Evolutionary conservation across 2,888 invertebrate species (phyloP), one percentile per base, ranked within the genome.

Genomic region (Lasioglossum malachurum): DNA sequence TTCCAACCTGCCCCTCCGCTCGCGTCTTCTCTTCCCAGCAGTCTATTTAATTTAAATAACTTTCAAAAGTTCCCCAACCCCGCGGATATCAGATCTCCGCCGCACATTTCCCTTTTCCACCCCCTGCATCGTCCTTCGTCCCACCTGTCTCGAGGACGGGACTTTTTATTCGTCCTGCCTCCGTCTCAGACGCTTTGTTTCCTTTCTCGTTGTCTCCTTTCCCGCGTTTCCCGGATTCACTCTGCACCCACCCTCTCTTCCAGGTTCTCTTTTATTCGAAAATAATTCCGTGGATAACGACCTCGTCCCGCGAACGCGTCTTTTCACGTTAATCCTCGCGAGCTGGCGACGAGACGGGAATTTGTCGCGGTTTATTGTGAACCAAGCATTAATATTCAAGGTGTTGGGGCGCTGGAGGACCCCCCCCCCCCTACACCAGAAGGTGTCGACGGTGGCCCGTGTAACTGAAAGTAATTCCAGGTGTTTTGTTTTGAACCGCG

Each of bases 21-120:
- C 16, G 23, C 16, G 38, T 71, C 53, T 49, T 35, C 44, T 41
- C 44, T 31, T 64, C 83, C 71, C 73, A 57, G 44, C 88, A 89
- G 89, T 92, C 92, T 93, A 92, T 93, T 93, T 93, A 93, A 94
- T 94, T 93, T 93, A 93, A 93, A 93, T 93, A 94, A 93, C 91
- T 94, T 93, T 91, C 88, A 90, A 92, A 93, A 93, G 89, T 94
- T 92, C 84, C 78, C 44, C 77, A 41, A 64, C 71, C 75, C 78
- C 72, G 53, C 78, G 75, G 86, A 89, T 91, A 92, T 92, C 92
- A 87, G 87, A 89, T 91, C 84, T 71, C 75, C 82, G 64, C 78
- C 80, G 75, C 78, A 27, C 82, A 41, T 75, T 76, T 72, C 77
- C 49, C 49, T 57, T 71, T n/a, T 64, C 23, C 19, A 67, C 31